These are phyloP conservation scores for Lutjanus argentimaculatus DNA, from an alignment of 2,797 vertebrate genomes.

Conservation along the genomic window DNA sequence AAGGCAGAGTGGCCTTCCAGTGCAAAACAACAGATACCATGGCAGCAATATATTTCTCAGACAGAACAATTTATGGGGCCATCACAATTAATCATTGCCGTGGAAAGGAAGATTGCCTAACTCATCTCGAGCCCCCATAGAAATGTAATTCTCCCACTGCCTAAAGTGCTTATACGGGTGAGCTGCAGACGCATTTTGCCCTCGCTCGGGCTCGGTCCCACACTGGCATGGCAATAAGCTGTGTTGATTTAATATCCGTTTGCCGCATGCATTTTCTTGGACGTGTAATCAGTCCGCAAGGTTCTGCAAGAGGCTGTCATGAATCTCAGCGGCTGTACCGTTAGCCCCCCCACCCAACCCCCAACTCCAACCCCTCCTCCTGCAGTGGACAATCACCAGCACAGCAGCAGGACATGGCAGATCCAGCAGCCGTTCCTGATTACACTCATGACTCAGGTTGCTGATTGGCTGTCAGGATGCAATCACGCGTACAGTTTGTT, in stretches of 20 bases:
- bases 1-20: conserved; percentile 52
- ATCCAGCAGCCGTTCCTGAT: conserved; percentile 74
- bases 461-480: conserved; percentile 61
- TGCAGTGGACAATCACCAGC: conserved; percentile 78
- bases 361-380: conserved; percentile 11
- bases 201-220: conserved; percentile 30
- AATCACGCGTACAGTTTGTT: conserved; percentile 49
- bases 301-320: conserved; percentile 70
- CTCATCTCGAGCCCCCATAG: conserved; percentile 69
- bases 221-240: conserved; percentile 77
- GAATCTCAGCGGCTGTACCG: conserved; percentile 65
- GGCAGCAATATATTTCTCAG: conserved; percentile 68
- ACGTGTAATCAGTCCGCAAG: conserved; percentile 81
- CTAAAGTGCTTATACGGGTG: conserved; percentile 56
- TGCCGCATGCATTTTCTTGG: conserved; percentile 77
- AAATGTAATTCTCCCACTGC: conserved; percentile 74
- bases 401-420: conserved; percentile 60
- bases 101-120: conserved; percentile 63
- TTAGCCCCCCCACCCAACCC: not conserved
- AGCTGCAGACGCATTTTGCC: conserved; percentile 65
- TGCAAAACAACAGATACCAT: conserved; percentile 68
- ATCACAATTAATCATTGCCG: conserved; percentile 80
- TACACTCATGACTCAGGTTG: conserved; percentile 73
- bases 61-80: conserved; percentile 73
- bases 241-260: conserved; percentile 84